A percentile compares a stretch with the other conserved stretches of the same genome.
phyloP scores from a whole-genome alignment of 2,113 vertebrate species.

The Melanerpes formicivorus region DNA sequence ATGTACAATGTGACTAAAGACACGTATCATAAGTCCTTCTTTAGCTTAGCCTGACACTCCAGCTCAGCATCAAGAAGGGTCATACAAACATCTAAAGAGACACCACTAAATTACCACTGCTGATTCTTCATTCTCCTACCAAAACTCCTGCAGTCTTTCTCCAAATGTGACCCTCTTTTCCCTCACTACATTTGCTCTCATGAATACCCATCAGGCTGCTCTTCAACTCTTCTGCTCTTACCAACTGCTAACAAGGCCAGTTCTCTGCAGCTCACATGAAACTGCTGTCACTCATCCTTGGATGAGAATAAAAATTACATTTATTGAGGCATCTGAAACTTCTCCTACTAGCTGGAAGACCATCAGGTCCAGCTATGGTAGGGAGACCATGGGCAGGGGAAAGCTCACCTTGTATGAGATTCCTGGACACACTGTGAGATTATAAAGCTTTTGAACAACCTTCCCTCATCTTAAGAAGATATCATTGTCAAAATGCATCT shows the following conservation, averaged over 20 bases:
- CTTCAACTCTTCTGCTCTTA: not conserved
- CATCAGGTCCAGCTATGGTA: not conserved
- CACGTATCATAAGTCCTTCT: not conserved
- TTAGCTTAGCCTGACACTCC: not conserved
- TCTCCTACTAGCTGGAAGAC: not conserved
- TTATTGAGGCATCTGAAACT: not conserved
- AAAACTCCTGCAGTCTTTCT: not conserved
- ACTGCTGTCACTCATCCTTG: not conserved
- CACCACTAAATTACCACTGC: not conserved
- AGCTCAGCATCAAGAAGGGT: not conserved
- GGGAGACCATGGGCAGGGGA: not conserved
- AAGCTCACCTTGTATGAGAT: not conserved
- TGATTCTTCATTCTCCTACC: not conserved
- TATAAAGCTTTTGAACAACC: not conserved
- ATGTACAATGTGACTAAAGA: not conserved
- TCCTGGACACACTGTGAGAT: rapidly evolving
- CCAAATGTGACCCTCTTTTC: not conserved
- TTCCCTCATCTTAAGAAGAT: not conserved
- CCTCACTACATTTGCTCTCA: not conserved
- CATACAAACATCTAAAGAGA: not conserved
- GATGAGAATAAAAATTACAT: not conserved
- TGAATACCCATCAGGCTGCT: not conserved
- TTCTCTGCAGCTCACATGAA: not conserved
- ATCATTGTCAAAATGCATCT: not conserved
- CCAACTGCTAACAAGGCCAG: not conserved